Conservation (phyloP, 2,888 invertebrate genomes). For the Parascotia fuliginaria region DNA sequence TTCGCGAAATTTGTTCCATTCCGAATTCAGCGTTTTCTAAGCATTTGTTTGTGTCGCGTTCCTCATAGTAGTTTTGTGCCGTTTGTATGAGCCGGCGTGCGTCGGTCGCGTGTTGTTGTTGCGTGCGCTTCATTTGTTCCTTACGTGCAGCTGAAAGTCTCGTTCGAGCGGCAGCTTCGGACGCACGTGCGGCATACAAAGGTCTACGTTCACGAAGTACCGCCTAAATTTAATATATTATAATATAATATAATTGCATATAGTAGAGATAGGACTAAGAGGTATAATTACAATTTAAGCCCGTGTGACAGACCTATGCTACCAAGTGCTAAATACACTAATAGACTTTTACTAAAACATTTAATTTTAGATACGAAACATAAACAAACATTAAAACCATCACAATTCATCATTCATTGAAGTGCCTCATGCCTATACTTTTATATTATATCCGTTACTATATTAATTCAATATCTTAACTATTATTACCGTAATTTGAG, state of each 20-base stretch:
- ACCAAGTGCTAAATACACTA: too few relatives aligned
- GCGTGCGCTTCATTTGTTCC: constrained; percentile 61
- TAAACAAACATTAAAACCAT: too few relatives aligned
- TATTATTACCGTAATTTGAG: too few relatives aligned
- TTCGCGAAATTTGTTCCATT: constrained; percentile 72
- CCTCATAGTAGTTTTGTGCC: constrained; percentile 54
- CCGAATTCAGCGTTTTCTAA: constrained; percentile 74
- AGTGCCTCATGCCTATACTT: too few relatives aligned
- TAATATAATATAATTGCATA: constrained; percentile 2
- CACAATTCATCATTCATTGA: constrained; percentile 16
- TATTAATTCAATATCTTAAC: too few relatives aligned
- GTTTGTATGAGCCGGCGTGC: constrained; percentile 65
- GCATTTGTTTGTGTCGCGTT: constrained; percentile 68
- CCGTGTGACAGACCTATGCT: too few relatives aligned
- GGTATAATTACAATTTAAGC: too few relatives aligned
- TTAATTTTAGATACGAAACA: too few relatives aligned
- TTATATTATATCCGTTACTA: too few relatives aligned
- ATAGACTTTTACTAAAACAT: too few relatives aligned
- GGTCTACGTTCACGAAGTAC: constrained; percentile 74
- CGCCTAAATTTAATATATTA: constrained; percentile 50
- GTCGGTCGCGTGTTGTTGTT: constrained; percentile 65
- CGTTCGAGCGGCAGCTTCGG: constrained; percentile 61
- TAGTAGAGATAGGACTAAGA: too few relatives aligned
- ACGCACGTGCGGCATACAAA: constrained; percentile 70
- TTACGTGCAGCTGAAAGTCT: constrained; percentile 65